phyloP scores from a whole-genome alignment of 2,888 invertebrate genomes.

The Cephus spinipes region DNA sequence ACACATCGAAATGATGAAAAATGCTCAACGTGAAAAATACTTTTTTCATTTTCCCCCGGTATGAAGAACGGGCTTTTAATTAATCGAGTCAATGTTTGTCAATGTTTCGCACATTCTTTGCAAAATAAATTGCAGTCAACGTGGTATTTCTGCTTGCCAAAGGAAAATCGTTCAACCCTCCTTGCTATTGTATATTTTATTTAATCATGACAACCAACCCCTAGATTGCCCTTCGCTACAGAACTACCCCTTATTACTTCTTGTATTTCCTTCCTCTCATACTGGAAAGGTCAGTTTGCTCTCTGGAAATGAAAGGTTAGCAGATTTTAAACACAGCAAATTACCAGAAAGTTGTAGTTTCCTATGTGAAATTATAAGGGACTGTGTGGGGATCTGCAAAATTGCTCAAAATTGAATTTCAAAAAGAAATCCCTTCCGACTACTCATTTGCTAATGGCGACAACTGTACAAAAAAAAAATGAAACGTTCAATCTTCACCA shows the following conservation, averaged over 20 bases:
- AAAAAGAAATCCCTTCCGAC: not conserved
- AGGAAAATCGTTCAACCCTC: not conserved
- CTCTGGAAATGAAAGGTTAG: not conserved
- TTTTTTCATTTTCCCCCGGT: too few relatives aligned
- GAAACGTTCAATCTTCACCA: not conserved
- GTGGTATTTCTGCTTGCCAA: not conserved
- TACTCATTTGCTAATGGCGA: not conserved
- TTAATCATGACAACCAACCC: not conserved
- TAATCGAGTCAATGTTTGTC: constrained; percentile 25
- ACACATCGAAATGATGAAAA: too few relatives aligned
- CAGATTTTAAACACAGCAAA: not conserved
- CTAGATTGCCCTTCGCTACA: not conserved
- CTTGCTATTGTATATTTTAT: not conserved
- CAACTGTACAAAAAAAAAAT: not conserved
- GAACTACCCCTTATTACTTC: too few relatives aligned
- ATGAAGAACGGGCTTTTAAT: constrained; percentile 25
- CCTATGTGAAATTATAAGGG: not conserved
- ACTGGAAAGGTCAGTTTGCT: not conserved
- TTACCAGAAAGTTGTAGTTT: not conserved
- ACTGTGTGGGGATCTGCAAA: not conserved
- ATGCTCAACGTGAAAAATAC: too few relatives aligned
- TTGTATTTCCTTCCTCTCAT: not conserved
- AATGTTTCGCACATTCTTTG: not conserved
- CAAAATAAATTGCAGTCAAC: not conserved
- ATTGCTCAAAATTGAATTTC: not conserved